Evolutionary conservation across 2,113 vertebrate genomes (phyloP).

Genomic region (Myrmecophaga tridactyla): DNA sequence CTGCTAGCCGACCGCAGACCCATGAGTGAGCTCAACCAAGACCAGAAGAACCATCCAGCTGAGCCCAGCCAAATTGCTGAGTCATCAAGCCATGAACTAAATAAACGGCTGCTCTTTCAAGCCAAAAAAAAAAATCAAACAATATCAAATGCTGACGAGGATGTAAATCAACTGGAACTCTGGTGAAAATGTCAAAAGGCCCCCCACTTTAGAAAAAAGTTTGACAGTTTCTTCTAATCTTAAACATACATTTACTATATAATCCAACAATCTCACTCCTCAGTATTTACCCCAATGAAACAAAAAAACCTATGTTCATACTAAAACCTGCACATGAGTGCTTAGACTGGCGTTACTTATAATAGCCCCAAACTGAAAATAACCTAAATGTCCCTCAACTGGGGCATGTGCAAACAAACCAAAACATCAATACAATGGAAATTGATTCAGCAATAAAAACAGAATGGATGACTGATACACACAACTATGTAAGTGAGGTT

Average conservation of each 20-base stretch:
- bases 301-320: not conserved
- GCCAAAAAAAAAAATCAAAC: not conserved
- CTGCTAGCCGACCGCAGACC: not conserved
- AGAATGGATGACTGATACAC: accelerated
- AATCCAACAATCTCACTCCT: not conserved
- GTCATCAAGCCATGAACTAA: not conserved
- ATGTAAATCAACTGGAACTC: too few relatives aligned
- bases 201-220: not conserved
- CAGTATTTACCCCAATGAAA: not conserved
- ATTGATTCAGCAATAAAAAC: not conserved
- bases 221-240: not conserved
- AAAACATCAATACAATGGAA: too few relatives aligned
- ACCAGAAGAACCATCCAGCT: not conserved
- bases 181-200: not conserved
- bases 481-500: not conserved
- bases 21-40: not conserved
- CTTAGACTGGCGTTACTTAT: not conserved
- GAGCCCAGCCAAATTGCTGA: not conserved
- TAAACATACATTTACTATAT: not conserved
- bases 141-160: not conserved
- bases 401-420: not conserved
- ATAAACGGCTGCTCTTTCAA: not conserved
- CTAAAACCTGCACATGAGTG: not conserved
- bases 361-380: not conserved
- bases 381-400: not conserved